Base-by-base conservation (phyloP, 1,140 invertebrate genomes). In the Oedothorax gibbosus region DNA sequence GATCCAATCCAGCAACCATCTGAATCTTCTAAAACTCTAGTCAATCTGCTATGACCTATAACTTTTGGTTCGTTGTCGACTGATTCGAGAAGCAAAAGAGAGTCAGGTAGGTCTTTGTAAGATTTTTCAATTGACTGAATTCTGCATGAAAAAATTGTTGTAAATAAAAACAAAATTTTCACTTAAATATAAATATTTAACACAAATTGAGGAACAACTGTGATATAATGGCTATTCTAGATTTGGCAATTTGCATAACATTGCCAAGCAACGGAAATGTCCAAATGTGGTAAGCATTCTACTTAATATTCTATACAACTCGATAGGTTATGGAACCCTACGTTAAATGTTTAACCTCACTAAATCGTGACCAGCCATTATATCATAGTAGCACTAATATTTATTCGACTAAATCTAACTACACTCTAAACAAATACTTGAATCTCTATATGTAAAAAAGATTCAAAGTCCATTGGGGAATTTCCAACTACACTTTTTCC, bases 1-100 rank as follows among this genome's bases (percentile, higher is more conserved):
- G 81, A 84, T 75, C 57, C 71, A 49, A 84, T 84, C 71, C 71
- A 84, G 12, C 81, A 84, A n/a, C 81, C 81, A 57, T 64, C 21
- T n/a, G 49, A 9, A 75, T 84, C 81, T 75, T 84, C 81, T 9
- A 84, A 56, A 2, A 84, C 72, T 57, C 81, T 84, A 49, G 71
- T 84, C 12, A 84, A 18, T 51, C 81, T 18, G 49, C 81, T 76
- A 51, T 84, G 81, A 11, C 81, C 81, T 50, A 84, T 84, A 49
- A 84, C 81, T 53, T 49, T 54, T 66, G 18, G 64, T 49, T 49
- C 14, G 10, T 51, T 54, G 18, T 75, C 21, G 14, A 12, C 9
- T 57, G 75, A 21, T 83, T 83, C 69, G 12, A 84, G 53, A 0
- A 84, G n/a, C 7, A 84, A 14, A 9, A 84, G 14, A 14, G 81